These are phyloP conservation scores for Hippoglossus hippoglossus DNA, from an alignment of 2,797 vertebrate genomes.

Conservation along the genomic window DNA sequence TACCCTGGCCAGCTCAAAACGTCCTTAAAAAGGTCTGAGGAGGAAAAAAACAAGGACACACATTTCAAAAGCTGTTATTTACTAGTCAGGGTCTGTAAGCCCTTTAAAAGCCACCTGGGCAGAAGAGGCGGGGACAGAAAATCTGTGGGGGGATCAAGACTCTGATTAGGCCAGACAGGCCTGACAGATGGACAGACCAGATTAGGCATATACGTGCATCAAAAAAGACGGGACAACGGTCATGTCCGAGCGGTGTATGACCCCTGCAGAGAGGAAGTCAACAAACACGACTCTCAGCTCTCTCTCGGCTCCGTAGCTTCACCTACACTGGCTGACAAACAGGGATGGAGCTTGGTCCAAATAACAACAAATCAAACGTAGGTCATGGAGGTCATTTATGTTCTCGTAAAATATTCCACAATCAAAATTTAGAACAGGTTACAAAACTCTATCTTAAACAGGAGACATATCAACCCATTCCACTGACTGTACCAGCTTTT, in stretches of 20 bases:
- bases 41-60: constrained; percentile 27
- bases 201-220: constrained; percentile 81
- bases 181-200: constrained; percentile 83
- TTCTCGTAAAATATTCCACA: neutral
- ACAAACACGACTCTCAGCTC: constrained; percentile 1
- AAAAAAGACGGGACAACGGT: constrained; percentile 70
- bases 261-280: constrained; percentile 67
- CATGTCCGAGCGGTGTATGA: constrained; percentile 61
- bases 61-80: constrained; percentile 44
- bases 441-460: neutral
- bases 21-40: constrained; percentile 37
- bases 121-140: constrained; percentile 23
- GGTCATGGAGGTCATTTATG: neutral
- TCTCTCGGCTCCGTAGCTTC: neutral
- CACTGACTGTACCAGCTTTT: too few relatives aligned
- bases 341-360: neutral
- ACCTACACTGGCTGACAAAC: neutral
- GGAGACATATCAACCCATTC: too few relatives aligned
- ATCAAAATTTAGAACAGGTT: neutral
- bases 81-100: constrained; percentile 32
- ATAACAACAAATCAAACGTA: too few relatives aligned
- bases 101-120: constrained; percentile 60
- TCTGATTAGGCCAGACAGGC: constrained; percentile 77
- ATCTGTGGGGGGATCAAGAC: constrained; percentile 53
- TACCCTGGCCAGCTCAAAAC: constrained; percentile 30